phyloP scores from a whole-genome alignment of 1,140 invertebrate genomes.

The Drosophila pandora region DNA sequence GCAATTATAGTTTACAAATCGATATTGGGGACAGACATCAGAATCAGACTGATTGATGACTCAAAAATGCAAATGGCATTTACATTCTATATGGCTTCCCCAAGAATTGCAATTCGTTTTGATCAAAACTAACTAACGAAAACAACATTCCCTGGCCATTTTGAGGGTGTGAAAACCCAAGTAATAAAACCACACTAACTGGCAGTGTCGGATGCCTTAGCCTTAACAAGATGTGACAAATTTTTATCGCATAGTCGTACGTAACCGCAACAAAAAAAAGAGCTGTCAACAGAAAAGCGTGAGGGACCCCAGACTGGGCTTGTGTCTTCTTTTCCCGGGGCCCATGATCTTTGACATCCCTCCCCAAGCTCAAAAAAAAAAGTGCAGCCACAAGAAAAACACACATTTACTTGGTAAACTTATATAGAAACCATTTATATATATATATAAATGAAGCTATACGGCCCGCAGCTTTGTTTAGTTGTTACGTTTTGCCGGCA shows the following conservation, averaged over 20 bases:
- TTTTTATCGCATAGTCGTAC: conserved; percentile 62
- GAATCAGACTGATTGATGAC: neutral
- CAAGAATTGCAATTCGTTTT: neutral
- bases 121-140: neutral
- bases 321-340: conserved; percentile 32
- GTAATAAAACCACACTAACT: conserved; percentile 38
- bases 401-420: conserved; percentile 18
- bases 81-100: neutral
- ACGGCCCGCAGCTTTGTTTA: conserved; percentile 74
- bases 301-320: conserved; percentile 16
- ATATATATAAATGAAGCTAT: conserved; percentile 36
- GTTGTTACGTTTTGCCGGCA: conserved; percentile 74
- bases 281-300: conserved; percentile 42
- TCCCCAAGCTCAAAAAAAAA: conserved; percentile 13
- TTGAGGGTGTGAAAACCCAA: conserved; percentile 37
- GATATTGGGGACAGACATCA: neutral
- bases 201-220: conserved; percentile 7
- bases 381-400: conserved; percentile 25
- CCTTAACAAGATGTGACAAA: conserved; percentile 71
- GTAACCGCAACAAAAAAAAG: conserved; percentile 45
- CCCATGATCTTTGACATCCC: conserved; percentile 67
- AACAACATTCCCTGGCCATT: conserved; percentile 23
- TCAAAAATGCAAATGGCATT: neutral
- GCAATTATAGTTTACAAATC: neutral
- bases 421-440: conserved; percentile 15